Percentiles rank a stretch among this genome's conserved stretches.
Conservation (phyloP, 1,140 invertebrate genomes). For the Apis florea region DNA sequence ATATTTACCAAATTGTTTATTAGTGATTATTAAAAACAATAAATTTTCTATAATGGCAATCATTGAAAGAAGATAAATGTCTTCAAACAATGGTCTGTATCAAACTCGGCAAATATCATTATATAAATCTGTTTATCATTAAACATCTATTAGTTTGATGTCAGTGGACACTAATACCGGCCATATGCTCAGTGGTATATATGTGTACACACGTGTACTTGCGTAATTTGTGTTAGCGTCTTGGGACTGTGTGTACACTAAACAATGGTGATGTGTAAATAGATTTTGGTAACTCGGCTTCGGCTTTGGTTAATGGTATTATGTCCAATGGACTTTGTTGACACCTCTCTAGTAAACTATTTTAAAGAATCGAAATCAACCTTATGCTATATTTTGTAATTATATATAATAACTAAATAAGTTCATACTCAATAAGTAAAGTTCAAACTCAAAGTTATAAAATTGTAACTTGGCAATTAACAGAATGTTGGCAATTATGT, state of each 20-base stretch:
- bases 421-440: background rate
- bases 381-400: too few relatives aligned
- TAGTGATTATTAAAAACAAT: too few relatives aligned
- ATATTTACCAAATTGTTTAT: too few relatives aligned
- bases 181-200: background rate
- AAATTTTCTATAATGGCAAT: too few relatives aligned
- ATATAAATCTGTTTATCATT: constrained; percentile 37
- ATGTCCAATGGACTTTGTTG: constrained; percentile 7
- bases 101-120: background rate
- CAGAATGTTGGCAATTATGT: too few relatives aligned
- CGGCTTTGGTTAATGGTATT: constrained; percentile 34
- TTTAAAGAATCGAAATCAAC: background rate
- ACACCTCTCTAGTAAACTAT: background rate
- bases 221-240: constrained; percentile 37
- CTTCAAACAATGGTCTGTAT: background rate
- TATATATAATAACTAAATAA: too few relatives aligned
- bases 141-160: constrained; percentile 21
- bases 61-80: background rate
- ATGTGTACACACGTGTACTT: constrained; percentile 25
- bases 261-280: constrained; percentile 27
- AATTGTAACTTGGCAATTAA: background rate
- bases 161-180: background rate
- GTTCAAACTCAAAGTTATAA: background rate
- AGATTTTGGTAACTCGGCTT: constrained; percentile 30
- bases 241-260: constrained; percentile 26